Percentiles rank a stretch among this genome's conserved stretches.
Evolutionary conservation across 2,888 invertebrate species (phyloP).

Genomic region (Drosophila limbata): DNA sequence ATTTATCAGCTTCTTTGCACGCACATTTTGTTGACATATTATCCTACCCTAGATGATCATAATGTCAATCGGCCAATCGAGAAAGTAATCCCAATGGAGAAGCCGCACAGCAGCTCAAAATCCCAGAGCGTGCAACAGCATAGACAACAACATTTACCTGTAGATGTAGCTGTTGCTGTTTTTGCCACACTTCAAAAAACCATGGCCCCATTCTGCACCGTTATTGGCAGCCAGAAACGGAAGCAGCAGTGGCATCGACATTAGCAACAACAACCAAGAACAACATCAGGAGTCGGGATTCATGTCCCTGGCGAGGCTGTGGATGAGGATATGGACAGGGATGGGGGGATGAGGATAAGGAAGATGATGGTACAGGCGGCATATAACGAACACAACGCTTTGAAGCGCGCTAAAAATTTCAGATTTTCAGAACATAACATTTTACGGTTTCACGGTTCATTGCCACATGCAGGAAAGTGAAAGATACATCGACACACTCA

Average conservation of each 20-base stretch:
- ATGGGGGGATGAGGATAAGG: conserved; percentile 7
- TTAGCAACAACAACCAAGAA: neutral
- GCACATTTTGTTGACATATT: conserved; percentile 7
- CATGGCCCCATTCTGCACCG: conserved; percentile 8
- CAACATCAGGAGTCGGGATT: conserved; percentile 32
- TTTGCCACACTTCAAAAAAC: conserved; percentile 7
- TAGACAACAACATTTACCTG: conserved; percentile 49
- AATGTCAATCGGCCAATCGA: conserved; percentile 6
- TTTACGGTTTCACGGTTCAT: conserved; percentile 83
- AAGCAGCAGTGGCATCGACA: conserved; percentile 10
- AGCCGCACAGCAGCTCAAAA: neutral
- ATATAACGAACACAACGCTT: conserved; percentile 51
- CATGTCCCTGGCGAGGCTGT: conserved; percentile 16
- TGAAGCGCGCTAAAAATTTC: conserved; percentile 81
- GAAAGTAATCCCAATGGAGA: conserved; percentile 2
- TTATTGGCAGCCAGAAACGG: conserved; percentile 43
- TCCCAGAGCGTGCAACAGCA: conserved; percentile 17
- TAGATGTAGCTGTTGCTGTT: conserved; percentile 24
- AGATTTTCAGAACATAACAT: conserved; percentile 82
- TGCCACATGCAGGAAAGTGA: conserved; percentile 79
- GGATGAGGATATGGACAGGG: neutral
- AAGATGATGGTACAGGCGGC: conserved; percentile 2
- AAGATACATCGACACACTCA: conserved; percentile 58
- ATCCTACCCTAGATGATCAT: conserved; percentile 2
- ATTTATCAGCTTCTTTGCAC: neutral